Percentiles rank a stretch among this genome's conserved stretches.
Evolutionary conservation across 1,140 invertebrate genomes (phyloP).

Genomic region (Hormaphis cornu): DNA sequence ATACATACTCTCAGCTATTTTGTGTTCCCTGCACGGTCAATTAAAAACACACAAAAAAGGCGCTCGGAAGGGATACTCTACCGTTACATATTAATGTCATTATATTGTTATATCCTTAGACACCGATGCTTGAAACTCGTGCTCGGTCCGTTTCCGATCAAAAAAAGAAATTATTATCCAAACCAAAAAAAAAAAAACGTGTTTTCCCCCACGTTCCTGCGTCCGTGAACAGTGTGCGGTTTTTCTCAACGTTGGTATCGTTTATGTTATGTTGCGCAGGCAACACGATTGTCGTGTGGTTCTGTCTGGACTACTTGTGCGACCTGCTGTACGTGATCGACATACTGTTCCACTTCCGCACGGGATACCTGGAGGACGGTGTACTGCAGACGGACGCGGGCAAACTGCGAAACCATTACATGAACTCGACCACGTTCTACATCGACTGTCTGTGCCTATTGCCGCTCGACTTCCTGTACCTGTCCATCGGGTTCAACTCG

Average conservation of each 20-base stretch:
- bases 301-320: conserved; percentile 90
- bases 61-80: too few relatives aligned
- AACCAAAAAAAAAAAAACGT: too few relatives aligned
- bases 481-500: conserved; percentile 96
- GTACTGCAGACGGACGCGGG: conserved; percentile 90
- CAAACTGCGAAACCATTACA: conserved; percentile 91
- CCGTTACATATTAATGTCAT: too few relatives aligned
- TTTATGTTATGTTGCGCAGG: conserved; percentile 48
- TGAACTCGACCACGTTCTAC: conserved; percentile 98
- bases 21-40: too few relatives aligned
- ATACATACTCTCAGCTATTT: too few relatives aligned
- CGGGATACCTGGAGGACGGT: conserved; percentile 90
- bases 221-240: too few relatives aligned
- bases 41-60: too few relatives aligned
- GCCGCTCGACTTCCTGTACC: conserved; percentile 94
- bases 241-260: neutral
- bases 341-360: conserved; percentile 94
- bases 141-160: too few relatives aligned
- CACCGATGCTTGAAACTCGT: too few relatives aligned
- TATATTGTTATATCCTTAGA: too few relatives aligned
- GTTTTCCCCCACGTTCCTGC: too few relatives aligned
- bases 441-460: conserved; percentile 95
- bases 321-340: conserved; percentile 93
- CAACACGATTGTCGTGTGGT: conserved; percentile 85
- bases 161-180: too few relatives aligned